A percentile compares a stretch with the other conserved stretches of the same genome.
Evolutionary conservation across 2,797 vertebrate genomes (phyloP).

Genomic region (Thamnophis elegans): DNA sequence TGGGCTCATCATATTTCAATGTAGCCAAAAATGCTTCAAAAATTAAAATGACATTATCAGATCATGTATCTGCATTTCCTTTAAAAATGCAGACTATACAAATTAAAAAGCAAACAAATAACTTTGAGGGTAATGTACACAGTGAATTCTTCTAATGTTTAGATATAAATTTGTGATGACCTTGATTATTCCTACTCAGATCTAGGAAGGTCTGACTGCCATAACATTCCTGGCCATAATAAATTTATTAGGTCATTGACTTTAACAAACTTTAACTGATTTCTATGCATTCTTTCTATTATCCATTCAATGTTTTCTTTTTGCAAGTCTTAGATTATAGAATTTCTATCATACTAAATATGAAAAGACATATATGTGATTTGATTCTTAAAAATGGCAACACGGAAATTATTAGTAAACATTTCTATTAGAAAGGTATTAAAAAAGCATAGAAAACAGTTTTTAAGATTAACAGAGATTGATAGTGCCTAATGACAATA

Average conservation of each 20-base stretch:
- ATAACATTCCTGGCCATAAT: background rate
- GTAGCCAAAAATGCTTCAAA: background rate
- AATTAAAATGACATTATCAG: constrained; percentile 12
- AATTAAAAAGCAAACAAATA: background rate
- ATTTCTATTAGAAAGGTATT: constrained; percentile 68
- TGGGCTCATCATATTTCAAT: background rate
- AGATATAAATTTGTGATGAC: constrained; percentile 5
- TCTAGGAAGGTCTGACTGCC: background rate
- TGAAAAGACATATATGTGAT: constrained; percentile 1
- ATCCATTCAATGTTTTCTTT: constrained; percentile 35
- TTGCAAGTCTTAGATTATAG: constrained; percentile 33
- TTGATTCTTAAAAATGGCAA: constrained; percentile 28
- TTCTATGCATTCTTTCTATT: constrained; percentile 57
- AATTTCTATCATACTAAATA: constrained; percentile 14
- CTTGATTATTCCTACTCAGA: constrained; percentile 25
- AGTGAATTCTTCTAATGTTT: constrained; percentile 12
- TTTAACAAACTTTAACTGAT: constrained; percentile 44
- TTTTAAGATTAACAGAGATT: constrained; percentile 65
- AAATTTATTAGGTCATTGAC: constrained; percentile 26
- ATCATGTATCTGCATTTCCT: background rate
- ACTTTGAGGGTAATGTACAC: background rate
- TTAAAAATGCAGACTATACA: background rate
- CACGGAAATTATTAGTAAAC: constrained; percentile 31
- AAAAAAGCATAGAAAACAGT: constrained; percentile 45
- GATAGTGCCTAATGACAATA: constrained; percentile 72